Conservation (phyloP, 2,888 invertebrate species). For the Macrosiphum euphorbiae region DNA sequence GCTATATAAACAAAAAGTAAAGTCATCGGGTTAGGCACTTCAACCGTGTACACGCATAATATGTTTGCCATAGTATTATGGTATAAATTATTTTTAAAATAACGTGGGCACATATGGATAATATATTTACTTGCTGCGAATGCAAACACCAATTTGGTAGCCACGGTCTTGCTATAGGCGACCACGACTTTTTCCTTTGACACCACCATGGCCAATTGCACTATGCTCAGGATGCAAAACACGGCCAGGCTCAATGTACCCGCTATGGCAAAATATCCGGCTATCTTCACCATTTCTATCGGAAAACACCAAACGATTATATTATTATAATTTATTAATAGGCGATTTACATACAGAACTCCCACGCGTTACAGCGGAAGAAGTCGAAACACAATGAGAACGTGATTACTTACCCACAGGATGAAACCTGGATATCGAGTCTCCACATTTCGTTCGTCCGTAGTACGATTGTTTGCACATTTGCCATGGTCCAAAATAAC, state of each 20-base stretch:
- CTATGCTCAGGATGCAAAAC: conserved; percentile 83
- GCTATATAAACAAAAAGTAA: conserved; percentile 73
- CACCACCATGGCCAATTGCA: conserved; percentile 89
- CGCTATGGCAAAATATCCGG: conserved; percentile 83
- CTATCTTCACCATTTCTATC: conserved; percentile 84
- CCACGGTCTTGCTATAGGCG: conserved; percentile 82
- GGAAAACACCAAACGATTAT: conserved; percentile 68
- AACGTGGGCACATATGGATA: not conserved
- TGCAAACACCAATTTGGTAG: conserved; percentile 83
- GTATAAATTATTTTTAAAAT: not conserved
- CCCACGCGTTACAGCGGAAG: not conserved
- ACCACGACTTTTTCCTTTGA: conserved; percentile 85
- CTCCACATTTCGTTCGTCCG: conserved; percentile 86
- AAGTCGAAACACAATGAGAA: not conserved
- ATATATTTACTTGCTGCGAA: conserved; percentile 79
- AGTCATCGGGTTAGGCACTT: not conserved
- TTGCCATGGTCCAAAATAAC: conserved; percentile 91
- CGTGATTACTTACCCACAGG: conserved; percentile 78
- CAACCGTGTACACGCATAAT: not conserved
- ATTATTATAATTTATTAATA: not conserved
- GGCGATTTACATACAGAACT: not conserved
- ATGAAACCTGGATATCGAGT: conserved; percentile 82
- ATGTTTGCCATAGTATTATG: not conserved
- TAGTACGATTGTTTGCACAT: conserved; percentile 86
- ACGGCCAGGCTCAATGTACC: conserved; percentile 82